Conservation (phyloP, 30 jellyfish, hydroid and myxozoan genomes). For the Aurelia coerulea region DNA sequence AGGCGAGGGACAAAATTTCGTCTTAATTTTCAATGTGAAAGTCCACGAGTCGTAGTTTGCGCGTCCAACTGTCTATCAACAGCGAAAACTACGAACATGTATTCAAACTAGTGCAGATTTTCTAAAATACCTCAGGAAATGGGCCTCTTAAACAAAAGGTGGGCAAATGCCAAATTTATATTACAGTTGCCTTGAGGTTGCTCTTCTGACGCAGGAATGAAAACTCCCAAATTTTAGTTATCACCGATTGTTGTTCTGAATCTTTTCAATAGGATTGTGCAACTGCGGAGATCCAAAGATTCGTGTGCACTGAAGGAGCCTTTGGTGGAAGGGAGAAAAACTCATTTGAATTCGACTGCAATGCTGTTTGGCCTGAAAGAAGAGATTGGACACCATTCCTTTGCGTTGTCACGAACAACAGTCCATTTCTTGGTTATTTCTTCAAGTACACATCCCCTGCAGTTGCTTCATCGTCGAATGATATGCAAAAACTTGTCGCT, state of each 20-base stretch:
- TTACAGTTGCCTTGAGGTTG: too few species aligned
- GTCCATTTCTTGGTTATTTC: slow-evolving; percentile 74
- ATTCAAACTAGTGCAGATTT: too few species aligned
- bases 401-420: slow-evolving; percentile 75
- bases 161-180: too few species aligned
- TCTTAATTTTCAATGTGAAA: too few species aligned
- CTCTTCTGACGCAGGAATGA: too few species aligned
- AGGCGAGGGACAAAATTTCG: too few species aligned
- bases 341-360: slow-evolving; percentile 62
- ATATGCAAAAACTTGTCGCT: slow-evolving; percentile 20
- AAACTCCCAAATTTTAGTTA: too few species aligned
- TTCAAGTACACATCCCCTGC: slow-evolving; percentile 73
- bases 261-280: slow-evolving; percentile 54
- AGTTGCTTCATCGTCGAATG: slow-evolving; percentile 4
- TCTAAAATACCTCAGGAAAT: too few species aligned
- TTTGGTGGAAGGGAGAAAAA: slow-evolving; percentile 63
- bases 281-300: slow-evolving; percentile 32
- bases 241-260: background rate
- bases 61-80: too few species aligned
- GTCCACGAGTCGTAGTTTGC: too few species aligned
- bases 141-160: too few species aligned
- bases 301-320: slow-evolving; percentile 53
- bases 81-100: too few species aligned
- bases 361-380: slow-evolving; percentile 75
- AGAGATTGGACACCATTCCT: slow-evolving; percentile 74